phyloP scores from a whole-genome alignment of 2,113 vertebrate genomes.

The Isichthys henryi region DNA sequence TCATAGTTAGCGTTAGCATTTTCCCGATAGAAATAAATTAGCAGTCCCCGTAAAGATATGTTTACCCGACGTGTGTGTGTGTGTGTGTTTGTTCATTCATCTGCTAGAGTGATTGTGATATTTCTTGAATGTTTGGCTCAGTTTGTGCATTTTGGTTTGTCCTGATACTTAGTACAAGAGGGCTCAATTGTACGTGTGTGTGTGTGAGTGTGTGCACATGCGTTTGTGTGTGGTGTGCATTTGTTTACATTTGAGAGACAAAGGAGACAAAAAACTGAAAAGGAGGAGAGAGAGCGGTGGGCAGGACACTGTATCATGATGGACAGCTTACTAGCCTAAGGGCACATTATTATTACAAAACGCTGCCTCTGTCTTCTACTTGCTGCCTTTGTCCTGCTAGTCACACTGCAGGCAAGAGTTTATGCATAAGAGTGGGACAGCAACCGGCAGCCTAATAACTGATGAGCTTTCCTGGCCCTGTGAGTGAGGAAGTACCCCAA shows the following conservation, averaged over 20 bases:
- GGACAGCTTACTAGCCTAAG: conserved; percentile 55
- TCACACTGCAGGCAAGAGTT: conserved; percentile 37
- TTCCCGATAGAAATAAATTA: no score
- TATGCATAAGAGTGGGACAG: conserved; percentile 26
- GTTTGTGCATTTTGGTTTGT: neutral
- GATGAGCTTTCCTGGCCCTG: conserved; percentile 30
- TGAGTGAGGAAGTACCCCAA: conserved; percentile 39
- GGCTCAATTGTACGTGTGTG: neutral
- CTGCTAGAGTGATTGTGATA: neutral
- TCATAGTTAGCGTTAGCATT: no score
- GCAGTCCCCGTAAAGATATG: no score
- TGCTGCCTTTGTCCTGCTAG: conserved; percentile 29
- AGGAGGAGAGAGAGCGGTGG: conserved; percentile 16
- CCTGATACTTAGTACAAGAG: neutral
- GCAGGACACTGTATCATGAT: conserved; percentile 20
- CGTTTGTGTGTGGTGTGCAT: conserved; percentile 11
- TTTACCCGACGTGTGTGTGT: no score
- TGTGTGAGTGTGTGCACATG: neutral
- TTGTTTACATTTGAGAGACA: neutral
- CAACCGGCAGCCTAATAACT: conserved; percentile 38
- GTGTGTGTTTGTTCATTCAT: neutral
- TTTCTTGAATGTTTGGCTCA: neutral
- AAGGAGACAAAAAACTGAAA: neutral
- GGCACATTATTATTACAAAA: conserved; percentile 60
- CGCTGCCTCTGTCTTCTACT: conserved; percentile 22